Evolutionary conservation across 2,797 vertebrate genomes (phyloP).

Genomic region (Cichlasoma orientale): DNA sequence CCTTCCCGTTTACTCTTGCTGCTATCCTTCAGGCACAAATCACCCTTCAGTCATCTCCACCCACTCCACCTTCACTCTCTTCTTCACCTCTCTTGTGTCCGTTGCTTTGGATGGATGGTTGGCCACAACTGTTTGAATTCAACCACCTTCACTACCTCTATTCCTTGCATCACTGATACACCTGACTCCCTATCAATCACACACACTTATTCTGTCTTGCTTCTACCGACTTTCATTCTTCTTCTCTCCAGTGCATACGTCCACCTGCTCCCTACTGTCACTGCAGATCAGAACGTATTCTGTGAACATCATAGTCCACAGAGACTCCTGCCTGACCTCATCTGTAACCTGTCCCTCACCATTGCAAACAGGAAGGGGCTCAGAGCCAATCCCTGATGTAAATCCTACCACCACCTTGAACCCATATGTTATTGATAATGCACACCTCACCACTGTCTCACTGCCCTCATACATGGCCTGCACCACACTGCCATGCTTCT

Average conservation of each 20-base stretch:
- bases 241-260: background rate
- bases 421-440: background rate
- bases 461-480: background rate
- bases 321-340: background rate
- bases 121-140: background rate
- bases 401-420: background rate
- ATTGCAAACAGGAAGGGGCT: background rate
- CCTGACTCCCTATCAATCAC: background rate
- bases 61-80: background rate
- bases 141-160: background rate
- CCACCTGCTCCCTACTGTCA: background rate
- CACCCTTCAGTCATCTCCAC: background rate
- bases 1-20: background rate
- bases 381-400: background rate
- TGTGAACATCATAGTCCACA: background rate
- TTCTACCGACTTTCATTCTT: background rate
- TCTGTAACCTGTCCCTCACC: background rate
- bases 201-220: background rate
- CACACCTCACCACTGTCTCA: background rate
- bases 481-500: background rate
- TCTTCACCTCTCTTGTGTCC: background rate
- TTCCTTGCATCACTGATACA: background rate
- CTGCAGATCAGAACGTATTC: background rate
- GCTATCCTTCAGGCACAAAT: background rate
- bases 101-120: background rate